A percentile compares a stretch with the other conserved stretches of the same genome.
Conservation (phyloP, 2,797 vertebrate species). For the Neomorphus geoffroyi region DNA sequence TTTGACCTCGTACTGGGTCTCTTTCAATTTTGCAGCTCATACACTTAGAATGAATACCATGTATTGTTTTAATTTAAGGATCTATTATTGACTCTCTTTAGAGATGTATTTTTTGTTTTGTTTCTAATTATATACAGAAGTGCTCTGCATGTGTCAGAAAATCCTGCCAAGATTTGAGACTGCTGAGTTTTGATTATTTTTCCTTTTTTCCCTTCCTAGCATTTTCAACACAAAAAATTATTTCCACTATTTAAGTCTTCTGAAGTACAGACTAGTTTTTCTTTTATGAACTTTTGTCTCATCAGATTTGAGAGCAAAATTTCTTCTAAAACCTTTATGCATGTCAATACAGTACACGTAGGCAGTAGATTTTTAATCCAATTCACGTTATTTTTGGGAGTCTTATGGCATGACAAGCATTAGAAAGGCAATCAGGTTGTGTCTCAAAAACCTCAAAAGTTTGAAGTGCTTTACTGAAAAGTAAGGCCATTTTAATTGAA, state of each 20-base stretch:
- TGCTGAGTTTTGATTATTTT: not conserved
- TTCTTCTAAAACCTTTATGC: not conserved
- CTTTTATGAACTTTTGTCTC: not conserved
- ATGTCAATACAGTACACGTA: not conserved
- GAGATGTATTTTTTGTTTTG: slow-evolving; percentile 26
- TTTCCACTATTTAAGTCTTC: not conserved
- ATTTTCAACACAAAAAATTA: not conserved
- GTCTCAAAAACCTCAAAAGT: not conserved
- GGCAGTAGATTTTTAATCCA: not conserved
- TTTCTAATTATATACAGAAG: slow-evolving; percentile 11
- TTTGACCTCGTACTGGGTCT: slow-evolving; percentile 40
- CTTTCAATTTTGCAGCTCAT: slow-evolving; percentile 65
- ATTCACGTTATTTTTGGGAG: not conserved
- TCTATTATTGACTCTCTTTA: slow-evolving; percentile 15
- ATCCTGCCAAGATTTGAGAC: not conserved
- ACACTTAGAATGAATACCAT: slow-evolving; percentile 74
- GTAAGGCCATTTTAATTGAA: not conserved
- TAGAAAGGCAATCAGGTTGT: not conserved
- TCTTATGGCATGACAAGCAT: not conserved
- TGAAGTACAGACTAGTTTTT: not conserved
- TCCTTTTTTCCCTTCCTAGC: not conserved
- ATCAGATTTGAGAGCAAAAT: not conserved
- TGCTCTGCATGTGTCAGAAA: not conserved
- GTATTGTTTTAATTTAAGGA: slow-evolving; percentile 69
- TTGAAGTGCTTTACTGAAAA: not conserved